Base-by-base conservation (phyloP, 2,888 invertebrate genomes). In the Macrosiphum euphorbiae region DNA sequence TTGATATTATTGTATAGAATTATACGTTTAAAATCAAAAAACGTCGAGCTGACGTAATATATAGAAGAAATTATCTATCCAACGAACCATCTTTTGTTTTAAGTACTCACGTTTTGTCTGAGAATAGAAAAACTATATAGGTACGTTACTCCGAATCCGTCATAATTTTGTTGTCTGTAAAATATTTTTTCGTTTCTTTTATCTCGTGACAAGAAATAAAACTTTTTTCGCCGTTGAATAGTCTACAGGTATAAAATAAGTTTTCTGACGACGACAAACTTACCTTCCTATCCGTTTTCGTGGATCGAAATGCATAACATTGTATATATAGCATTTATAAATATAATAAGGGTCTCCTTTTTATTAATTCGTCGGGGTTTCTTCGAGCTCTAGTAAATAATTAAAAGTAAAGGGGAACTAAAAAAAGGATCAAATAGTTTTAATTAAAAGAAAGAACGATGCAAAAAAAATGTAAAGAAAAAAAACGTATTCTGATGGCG, bases 401-500 rank as follows among this genome's bases (percentile, higher is more conserved):
- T 84, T 84, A 90, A 78, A 52, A 85, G n/a, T 20, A 55, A 55
- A 2, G 16, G 20, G 90, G 24, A 47, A n/a, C 35, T 41, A n/a
- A 47, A 44, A 61, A 52, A 90, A 50, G 13, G 50, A 84, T 47
- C 58, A 91, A 86, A 92, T 92, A 87, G 35, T 92, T 86, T 86
- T 88, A 88, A 88, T 92, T 88, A 92, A 88, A 88, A 87, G 26
- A 50, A 84, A 91, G 52, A 91, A 90, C 47, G 90, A 90, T 78
- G n/a, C 47, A 55, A 86, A 88, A 50, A 52, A 87, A 87, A 67
- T 44, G 41, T 52, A 90, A 90, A 89, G 10, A 89, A 41, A 91
- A 91, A 89, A 94, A 90, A 94, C 92, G 92, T 84, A 55, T 90
- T 84, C 90, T 94, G 50, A 94, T 94, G 85, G 50, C 85, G 89